Conservation (phyloP, 2,888 invertebrate species). For the Erebia ligea region DNA sequence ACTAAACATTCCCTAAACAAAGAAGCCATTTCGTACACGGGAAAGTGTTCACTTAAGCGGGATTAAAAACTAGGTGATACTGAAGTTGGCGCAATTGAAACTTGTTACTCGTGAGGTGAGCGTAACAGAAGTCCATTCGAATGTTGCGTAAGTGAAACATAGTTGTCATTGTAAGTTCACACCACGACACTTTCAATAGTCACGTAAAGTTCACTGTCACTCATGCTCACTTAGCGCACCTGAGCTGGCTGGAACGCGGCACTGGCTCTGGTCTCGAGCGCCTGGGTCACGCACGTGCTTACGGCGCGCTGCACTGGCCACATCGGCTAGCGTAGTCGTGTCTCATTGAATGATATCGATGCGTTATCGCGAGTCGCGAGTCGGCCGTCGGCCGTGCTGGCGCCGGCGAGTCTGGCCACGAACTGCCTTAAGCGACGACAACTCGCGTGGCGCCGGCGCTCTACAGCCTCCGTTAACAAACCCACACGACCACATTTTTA, state of each 20-base stretch:
- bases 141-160: conserved; percentile 61
- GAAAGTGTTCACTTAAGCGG: conserved; percentile 57
- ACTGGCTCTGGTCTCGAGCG: conserved; percentile 4
- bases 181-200: conserved; percentile 62
- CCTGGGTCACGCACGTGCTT: conserved; percentile 32
- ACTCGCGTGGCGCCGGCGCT: conserved; percentile 76
- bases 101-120: conserved; percentile 50
- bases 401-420: conserved; percentile 71
- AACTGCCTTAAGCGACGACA: conserved; percentile 64
- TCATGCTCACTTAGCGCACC: conserved; percentile 54
- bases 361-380: conserved; percentile 42
- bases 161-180: conserved; percentile 58
- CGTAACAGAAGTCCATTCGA: conserved; percentile 53
- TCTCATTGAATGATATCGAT: conserved; percentile 28
- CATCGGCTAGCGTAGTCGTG: conserved; percentile 42
- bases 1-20: conserved; percentile 63
- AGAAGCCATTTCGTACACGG: conserved; percentile 66
- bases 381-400: conserved; percentile 65
- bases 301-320: conserved; percentile 42
- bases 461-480: conserved; percentile 66
- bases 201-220: conserved; percentile 54
- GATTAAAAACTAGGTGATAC: conserved; percentile 67
- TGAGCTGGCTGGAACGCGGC: conserved; percentile 33
- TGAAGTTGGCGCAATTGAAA: conserved; percentile 58
- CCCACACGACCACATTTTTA: conserved; percentile 77